phyloP scores from a whole-genome alignment of 2,113 vertebrate genomes.

The Propithecus coquereli region DNA sequence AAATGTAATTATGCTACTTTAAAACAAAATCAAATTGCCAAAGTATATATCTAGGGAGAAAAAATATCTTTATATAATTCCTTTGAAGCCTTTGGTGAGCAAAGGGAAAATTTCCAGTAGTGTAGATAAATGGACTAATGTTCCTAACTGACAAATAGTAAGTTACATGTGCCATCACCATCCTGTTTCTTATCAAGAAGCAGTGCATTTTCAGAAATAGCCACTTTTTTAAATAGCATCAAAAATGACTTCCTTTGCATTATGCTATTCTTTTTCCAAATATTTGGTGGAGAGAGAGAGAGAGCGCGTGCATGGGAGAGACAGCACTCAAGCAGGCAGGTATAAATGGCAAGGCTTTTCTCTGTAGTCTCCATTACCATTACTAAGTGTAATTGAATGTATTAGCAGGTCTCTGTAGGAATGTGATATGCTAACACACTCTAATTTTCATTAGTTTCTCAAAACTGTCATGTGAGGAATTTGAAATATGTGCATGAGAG shows the following conservation, averaged over 20 bases:
- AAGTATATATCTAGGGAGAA: conserved; percentile 45
- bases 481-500: conserved; percentile 69
- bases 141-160: conserved; percentile 4
- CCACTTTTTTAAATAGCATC: conserved; percentile 48
- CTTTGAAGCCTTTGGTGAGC: conserved; percentile 48
- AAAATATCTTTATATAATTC: conserved; percentile 44
- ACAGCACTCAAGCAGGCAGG: not conserved
- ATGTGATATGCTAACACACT: conserved; percentile 68
- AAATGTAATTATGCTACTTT: conserved; percentile 74
- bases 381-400: conserved; percentile 63
- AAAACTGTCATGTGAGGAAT: conserved; percentile 77
- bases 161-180: not conserved
- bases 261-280: not conserved
- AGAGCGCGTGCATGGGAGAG: not conserved
- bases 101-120: conserved; percentile 42
- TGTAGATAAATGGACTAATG: conserved; percentile 50
- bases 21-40: conserved; percentile 69
- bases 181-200: not conserved
- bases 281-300: not conserved
- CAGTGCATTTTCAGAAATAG: conserved; percentile 28
- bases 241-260: conserved; percentile 17
- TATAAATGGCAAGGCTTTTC: not conserved
- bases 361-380: conserved; percentile 24
- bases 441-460: conserved; percentile 79
- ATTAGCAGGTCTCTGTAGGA: conserved; percentile 69